These are phyloP conservation scores for Scophthalmus maximus DNA, from an alignment of 2,113 vertebrate genomes.

Conservation along the genomic window DNA sequence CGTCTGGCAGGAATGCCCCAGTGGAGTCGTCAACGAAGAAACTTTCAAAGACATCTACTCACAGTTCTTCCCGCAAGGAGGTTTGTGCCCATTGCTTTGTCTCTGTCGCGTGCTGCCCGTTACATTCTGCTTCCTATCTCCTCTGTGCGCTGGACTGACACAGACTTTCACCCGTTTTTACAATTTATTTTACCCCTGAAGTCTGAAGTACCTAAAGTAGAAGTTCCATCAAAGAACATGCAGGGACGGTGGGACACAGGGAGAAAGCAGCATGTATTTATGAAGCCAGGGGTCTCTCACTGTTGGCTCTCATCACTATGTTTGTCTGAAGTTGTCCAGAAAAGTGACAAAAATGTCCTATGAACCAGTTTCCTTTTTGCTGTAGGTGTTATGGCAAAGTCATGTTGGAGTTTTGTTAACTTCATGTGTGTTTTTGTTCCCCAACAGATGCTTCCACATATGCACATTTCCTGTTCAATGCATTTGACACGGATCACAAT, in stretches of 20 bases:
- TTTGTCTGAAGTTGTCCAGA: neutral
- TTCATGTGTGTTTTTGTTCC: conserved; percentile 23
- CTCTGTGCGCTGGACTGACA: neutral
- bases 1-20: conserved; percentile 91
- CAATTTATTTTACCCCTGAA: conserved; percentile 2
- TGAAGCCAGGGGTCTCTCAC: conserved; percentile 10
- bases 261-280: conserved; percentile 7
- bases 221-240: neutral
- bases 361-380: conserved; percentile 18
- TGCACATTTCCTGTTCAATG: conserved; percentile 98
- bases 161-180: neutral
- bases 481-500: conserved; percentile 98
- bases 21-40: conserved; percentile 96
- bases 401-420: neutral
- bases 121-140: neutral
- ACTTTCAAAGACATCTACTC: conserved; percentile 98
- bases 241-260: neutral
- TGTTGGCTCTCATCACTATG: conserved; percentile 48
- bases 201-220: neutral
- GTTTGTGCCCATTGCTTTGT: conserved; percentile 78
- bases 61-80: conserved; percentile 98
- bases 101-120: neutral
- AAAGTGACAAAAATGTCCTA: neutral
- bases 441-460: conserved; percentile 95
- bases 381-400: neutral